Percentiles rank a stretch among this genome's conserved stretches.
Evolutionary conservation across 2,113 vertebrate species (phyloP).

Genomic region (Scophthalmus maximus): DNA sequence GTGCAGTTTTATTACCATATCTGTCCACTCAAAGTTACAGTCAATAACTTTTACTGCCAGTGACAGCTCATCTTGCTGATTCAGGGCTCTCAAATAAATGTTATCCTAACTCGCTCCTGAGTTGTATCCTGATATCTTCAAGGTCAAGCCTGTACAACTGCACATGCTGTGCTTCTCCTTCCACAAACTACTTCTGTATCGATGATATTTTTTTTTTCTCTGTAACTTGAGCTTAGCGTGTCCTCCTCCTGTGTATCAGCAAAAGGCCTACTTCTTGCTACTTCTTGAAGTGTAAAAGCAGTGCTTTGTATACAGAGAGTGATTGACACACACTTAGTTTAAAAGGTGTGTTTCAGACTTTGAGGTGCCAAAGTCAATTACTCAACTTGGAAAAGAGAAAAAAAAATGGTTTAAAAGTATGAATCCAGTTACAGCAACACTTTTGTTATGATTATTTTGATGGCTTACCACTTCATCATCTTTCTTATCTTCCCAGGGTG

Average conservation of each 20-base stretch:
- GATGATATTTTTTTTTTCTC: conserved; percentile 7
- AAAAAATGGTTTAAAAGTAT: background rate
- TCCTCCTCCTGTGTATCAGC: conserved; percentile 35
- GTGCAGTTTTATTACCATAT: background rate
- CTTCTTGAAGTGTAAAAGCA: conserved; percentile 27
- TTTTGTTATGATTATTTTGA: background rate
- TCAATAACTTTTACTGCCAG: conserved; percentile 34
- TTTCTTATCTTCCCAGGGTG: conserved; percentile 8
- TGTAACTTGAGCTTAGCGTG: conserved; percentile 67
- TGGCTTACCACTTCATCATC: background rate
- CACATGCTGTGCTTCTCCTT: conserved; percentile 27
- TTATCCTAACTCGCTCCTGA: conserved; percentile 47
- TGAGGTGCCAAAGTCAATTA: conserved; percentile 37
- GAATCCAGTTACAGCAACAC: conserved; percentile 6
- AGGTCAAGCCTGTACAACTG: conserved; percentile 66
- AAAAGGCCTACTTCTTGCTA: background rate
- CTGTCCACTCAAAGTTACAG: conserved; percentile 21
- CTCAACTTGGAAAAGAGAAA: background rate
- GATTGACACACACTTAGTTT: conserved; percentile 45
- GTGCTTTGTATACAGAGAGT: conserved; percentile 70
- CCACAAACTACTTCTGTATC: conserved; percentile 51
- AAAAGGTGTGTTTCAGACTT: conserved; percentile 35
- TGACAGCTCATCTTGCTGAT: conserved; percentile 53
- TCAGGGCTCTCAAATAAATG: conserved; percentile 39
- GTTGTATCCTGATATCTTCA: conserved; percentile 63